Evolutionary conservation across 2,113 vertebrate genomes (phyloP), one percentile per base, ranked within the genome.

Genomic region (Gobiocypris rarus): DNA sequence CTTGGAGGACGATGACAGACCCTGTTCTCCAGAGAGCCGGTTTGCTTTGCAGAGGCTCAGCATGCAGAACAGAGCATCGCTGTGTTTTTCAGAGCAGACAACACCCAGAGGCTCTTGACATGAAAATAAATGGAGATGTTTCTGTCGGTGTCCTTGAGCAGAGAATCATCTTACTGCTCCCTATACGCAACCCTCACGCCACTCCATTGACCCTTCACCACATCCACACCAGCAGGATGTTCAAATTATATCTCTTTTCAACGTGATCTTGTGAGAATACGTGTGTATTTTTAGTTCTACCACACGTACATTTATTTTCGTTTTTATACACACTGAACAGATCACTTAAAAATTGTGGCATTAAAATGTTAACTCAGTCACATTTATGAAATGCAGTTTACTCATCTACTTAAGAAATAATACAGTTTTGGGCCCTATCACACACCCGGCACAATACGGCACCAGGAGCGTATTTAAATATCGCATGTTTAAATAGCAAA

Each of bases 51-150:
- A 75, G 83, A 41, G 38, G 74, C 69, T 45, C 80, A 17, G 84
- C 71, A 82, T 77, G 61, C 48, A 8, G 81, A 79, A 84, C 83
- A 81, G 87, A 82, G 85, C 34, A 78, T 91, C 86, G 86, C 83
- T 69, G 56, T 69, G 43, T 80, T 52, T 88, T 89, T 88, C 77
- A 88, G 83, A 75, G 6, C 81, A 26, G 59, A 24, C 24, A 82
- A 59, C 65, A 56, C 3, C 69, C 80, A 75, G 78, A 34, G 56
- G 75, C 82, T 71, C 59, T 56, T 45, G 43, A 61, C 79, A 80
- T 76, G 63, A 59, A 58, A 84, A 85, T 82, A 73, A 84, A 87
- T 34, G 88, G 75, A 59, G 41, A 56, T 34, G 52, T 17, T 31
- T 70, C 70, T 41, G 9, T 71, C 84, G 82, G 86, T 67, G 58